Base-by-base conservation (phyloP, 2,888 invertebrate genomes). In the Cryptus armator region DNA sequence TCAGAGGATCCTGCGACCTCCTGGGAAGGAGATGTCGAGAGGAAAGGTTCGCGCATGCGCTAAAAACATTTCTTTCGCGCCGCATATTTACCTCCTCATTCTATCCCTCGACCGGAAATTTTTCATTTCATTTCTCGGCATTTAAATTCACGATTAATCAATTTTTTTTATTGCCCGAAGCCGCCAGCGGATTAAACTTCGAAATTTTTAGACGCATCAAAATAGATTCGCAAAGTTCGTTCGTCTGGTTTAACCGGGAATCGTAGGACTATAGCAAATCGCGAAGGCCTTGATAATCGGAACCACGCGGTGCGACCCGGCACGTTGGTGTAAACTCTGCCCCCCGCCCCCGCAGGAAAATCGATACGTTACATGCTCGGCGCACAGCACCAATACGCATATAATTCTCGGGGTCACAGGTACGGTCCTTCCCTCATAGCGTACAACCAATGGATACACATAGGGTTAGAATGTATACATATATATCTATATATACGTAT, bases 261-360 rank as follows among this genome's bases (percentile, higher is more conserved):
- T 62, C 12, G 59, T 4, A 12, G 59, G 14, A 29, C 14, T 62
- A 14, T 29, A 32, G 59, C 29, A 14, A 62, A 62, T 62, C 59
- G 59, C 46, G 46, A 77, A 53, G 68, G 72, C 51, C 68, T 76
- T 62, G 85, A 83, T 80, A 83, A 85, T 83, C 81, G 81, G 85
- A 85, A 74, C 75, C 85, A 79, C 48, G 85, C 85, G 80, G 85
- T 85, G 76, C 82, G 79, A 83, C 76, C 85, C 83, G 85, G 85
- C 82, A 85, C 85, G 79, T 76, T 85, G 74, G 76, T 81, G 81
- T 81, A 78, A 74, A 59, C 56, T 66, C 46, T n/a, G n/a, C 12
- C 29, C 24, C 67, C 83, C 24, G 66, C 82, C 59, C 32, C 67
- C 78, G 59, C 82, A 62, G 72, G 82, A 83, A 85, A 85, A 83